Conservation (phyloP, 92 coral and sea anemone genomes). For the Hydrozoanthus gracilis region DNA sequence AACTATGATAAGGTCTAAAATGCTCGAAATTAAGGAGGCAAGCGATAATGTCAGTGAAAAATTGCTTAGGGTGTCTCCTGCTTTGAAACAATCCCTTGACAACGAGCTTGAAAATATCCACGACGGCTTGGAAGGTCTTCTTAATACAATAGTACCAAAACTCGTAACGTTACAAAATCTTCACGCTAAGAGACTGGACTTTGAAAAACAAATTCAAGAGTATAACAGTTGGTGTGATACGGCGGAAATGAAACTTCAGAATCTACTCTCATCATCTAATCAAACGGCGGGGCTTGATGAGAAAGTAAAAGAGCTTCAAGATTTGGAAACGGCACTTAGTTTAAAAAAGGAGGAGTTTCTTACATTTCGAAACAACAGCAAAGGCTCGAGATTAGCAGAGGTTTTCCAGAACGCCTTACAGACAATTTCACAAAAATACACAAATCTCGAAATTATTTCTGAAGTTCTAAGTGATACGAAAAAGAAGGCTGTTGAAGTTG, state of each 20-base stretch:
- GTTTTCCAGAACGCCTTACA: slow-evolving; percentile 55
- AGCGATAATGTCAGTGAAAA: slow-evolving; percentile 56
- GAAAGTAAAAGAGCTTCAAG: slow-evolving; percentile 39
- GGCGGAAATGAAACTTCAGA: slow-evolving; percentile 39
- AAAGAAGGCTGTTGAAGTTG: slow-evolving; percentile 38
- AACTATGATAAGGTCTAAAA: slow-evolving; percentile 44
- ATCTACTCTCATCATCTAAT: not conserved
- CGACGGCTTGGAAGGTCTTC: slow-evolving; percentile 57
- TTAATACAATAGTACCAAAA: slow-evolving; percentile 49
- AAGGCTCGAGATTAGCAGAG: slow-evolving; percentile 19
- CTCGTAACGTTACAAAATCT: slow-evolving; percentile 46
- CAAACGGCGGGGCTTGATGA: slow-evolving; percentile 32
- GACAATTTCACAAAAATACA: slow-evolving; percentile 12
- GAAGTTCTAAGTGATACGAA: slow-evolving; percentile 44
- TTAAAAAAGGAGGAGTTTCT: slow-evolving; percentile 50
- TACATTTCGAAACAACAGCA: slow-evolving; percentile 25
- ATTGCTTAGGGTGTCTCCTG: slow-evolving; percentile 54
- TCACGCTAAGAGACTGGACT: slow-evolving; percentile 45
- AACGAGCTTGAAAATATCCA: slow-evolving; percentile 64
- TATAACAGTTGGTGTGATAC: slow-evolving; percentile 59
- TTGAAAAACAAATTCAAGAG: slow-evolving; percentile 52
- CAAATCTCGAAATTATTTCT: slow-evolving; percentile 39
- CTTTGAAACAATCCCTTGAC: slow-evolving; percentile 58
- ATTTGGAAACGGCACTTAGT: slow-evolving; percentile 48
- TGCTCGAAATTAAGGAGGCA: slow-evolving; percentile 50